Evolutionary conservation across 2,113 vertebrate species (phyloP).

Genomic region (Nematolebias whitei): DNA sequence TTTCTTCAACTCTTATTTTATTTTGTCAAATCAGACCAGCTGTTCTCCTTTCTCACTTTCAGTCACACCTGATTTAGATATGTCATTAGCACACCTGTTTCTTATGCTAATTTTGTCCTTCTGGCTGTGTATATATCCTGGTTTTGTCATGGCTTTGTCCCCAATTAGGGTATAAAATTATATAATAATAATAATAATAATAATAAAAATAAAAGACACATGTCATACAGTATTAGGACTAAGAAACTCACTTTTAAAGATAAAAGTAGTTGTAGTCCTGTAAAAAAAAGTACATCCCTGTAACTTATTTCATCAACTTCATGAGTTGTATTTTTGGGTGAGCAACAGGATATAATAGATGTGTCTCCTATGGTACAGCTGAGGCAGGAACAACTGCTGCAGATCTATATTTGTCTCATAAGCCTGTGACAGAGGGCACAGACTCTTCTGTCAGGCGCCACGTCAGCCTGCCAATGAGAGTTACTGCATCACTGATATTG

Average conservation of each 20-base stretch:
- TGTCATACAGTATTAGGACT: too few relatives aligned
- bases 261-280: background rate
- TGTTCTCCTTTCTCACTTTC: too few relatives aligned
- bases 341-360: constrained; percentile 30
- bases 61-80: too few relatives aligned
- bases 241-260: background rate
- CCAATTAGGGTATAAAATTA: too few relatives aligned
- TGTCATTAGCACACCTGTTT: too few relatives aligned
- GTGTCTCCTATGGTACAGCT: constrained; percentile 33
- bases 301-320: constrained; percentile 17
- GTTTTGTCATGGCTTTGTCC: too few relatives aligned
- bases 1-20: too few relatives aligned
- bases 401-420: constrained; percentile 60
- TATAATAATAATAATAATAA: too few relatives aligned
- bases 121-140: too few relatives aligned
- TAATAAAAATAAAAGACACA: too few relatives aligned
- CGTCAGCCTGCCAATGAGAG: constrained; percentile 40
- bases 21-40: too few relatives aligned
- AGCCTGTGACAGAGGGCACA: constrained; percentile 49
- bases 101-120: too few relatives aligned
- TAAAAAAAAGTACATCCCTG: background rate
- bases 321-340: constrained; percentile 27
- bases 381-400: constrained; percentile 51
- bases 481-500: constrained; percentile 11
- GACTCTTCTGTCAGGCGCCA: constrained; percentile 42